Evolutionary conservation across 2,888 invertebrate species (phyloP).

Genomic region (Polydrusus cervinus): DNA sequence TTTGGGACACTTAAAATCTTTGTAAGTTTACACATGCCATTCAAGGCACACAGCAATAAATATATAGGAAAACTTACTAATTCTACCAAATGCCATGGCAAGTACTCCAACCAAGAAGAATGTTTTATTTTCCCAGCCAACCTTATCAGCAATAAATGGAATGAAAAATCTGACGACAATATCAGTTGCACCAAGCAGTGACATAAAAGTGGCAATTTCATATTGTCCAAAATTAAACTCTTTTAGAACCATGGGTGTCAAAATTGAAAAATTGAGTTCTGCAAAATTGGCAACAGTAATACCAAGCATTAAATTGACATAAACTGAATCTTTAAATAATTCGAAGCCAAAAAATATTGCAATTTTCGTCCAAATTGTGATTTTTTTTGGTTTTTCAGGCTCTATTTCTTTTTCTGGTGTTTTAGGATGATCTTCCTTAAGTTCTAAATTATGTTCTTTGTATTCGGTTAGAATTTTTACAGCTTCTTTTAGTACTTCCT

Average conservation of each 20-base stretch:
- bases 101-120: conserved; percentile 82
- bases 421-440: conserved; percentile 8
- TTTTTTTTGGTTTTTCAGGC: conserved; percentile 59
- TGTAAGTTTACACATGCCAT: too few species aligned
- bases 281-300: conserved; percentile 82
- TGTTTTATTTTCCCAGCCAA: conserved; percentile 81
- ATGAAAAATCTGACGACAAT: conserved; percentile 78
- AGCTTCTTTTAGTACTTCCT: conserved; percentile 75
- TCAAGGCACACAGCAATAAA: too few species aligned
- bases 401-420: conserved; percentile 21
- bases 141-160: conserved; percentile 80
- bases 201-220: conserved; percentile 81
- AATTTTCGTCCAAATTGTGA: conserved; percentile 75
- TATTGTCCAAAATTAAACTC: conserved; percentile 78
- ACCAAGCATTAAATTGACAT: conserved; percentile 81
- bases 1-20: too few species aligned
- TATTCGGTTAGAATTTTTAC: conserved; percentile 74
- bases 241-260: conserved; percentile 82
- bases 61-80: conserved; percentile 71
- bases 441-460: conserved; percentile 52
- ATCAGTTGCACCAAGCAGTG: conserved; percentile 79
- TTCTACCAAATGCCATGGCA: conserved; percentile 79
- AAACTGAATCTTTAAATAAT: conserved; percentile 79
- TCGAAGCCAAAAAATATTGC: conserved; percentile 81
- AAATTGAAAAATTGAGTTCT: conserved; percentile 82